Conservation (phyloP, 1,140 invertebrate genomes). For the Euura saliciscinereae region DNA sequence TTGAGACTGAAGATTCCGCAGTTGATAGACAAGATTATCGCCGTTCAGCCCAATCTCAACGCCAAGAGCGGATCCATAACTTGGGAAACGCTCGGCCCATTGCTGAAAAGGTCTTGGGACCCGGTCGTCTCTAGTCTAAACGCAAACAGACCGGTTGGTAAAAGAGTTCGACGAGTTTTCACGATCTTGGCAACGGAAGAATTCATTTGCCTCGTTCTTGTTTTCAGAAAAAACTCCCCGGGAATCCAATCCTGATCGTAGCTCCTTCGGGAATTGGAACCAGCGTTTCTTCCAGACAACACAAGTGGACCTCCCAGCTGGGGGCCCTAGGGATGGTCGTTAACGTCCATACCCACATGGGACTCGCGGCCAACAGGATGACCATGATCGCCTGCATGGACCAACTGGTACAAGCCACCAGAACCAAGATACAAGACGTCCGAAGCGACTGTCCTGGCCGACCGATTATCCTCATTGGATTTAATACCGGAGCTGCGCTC, state of each 20-base stretch:
- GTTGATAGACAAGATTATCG: slow-evolving; percentile 79
- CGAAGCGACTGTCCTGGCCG: slow-evolving; percentile 71
- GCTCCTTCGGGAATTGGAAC: slow-evolving; percentile 63
- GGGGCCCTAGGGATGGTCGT: slow-evolving; percentile 73
- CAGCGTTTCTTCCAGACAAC: slow-evolving; percentile 63
- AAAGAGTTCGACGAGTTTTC: neutral
- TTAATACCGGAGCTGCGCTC: slow-evolving; percentile 75
- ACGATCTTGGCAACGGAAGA: neutral
- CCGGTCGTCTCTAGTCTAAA: slow-evolving; percentile 66
- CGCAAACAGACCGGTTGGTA: slow-evolving; percentile 65
- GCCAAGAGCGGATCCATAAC: slow-evolving; percentile 53
- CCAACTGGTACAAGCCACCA: slow-evolving; percentile 71
- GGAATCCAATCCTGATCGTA: slow-evolving; percentile 75
- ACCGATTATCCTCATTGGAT: slow-evolving; percentile 79
- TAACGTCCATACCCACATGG: slow-evolving; percentile 64
- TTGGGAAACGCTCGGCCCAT: slow-evolving; percentile 67
- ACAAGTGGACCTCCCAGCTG: slow-evolving; percentile 75
- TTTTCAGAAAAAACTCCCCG: slow-evolving; percentile 71
- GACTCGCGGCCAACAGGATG: slow-evolving; percentile 54
- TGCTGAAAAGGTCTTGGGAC: slow-evolving; percentile 82
- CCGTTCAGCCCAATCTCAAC: slow-evolving; percentile 55
- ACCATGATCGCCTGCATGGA: slow-evolving; percentile 68
- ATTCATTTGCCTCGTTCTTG: slow-evolving; percentile 5
- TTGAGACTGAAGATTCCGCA: slow-evolving; percentile 76
- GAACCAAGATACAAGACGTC: slow-evolving; percentile 74